phyloP scores from a whole-genome alignment of 2,113 vertebrate species.

The Tachysurus vachellii region DNA sequence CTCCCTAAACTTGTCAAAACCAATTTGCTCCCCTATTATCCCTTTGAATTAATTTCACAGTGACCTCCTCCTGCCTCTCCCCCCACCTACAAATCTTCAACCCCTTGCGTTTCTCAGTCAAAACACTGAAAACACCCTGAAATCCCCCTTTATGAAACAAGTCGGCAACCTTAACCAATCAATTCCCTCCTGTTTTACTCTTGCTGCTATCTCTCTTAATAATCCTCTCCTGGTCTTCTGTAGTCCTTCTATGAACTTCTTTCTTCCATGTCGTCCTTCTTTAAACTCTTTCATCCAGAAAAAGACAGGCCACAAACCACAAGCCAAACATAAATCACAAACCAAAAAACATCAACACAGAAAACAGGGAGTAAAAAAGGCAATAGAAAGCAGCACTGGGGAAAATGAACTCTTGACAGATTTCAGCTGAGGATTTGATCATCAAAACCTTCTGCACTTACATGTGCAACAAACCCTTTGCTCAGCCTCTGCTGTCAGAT shows the following conservation, averaged over 20 bases:
- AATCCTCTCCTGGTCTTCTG: neutral
- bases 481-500: slow-evolving; percentile 21
- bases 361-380: slow-evolving; percentile 49
- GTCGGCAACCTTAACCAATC: neutral
- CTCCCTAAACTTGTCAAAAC: slow-evolving; percentile 81
- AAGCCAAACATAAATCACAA: slow-evolving; percentile 41
- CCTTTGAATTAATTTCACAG: slow-evolving; percentile 74
- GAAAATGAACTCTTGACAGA: slow-evolving; percentile 33
- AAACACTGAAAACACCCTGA: slow-evolving; percentile 72
- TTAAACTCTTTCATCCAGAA: slow-evolving; percentile 41
- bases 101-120: slow-evolving; percentile 64
- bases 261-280: neutral
- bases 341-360: slow-evolving; percentile 8
- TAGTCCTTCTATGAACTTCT: neutral
- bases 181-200: slow-evolving; percentile 25
- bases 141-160: slow-evolving; percentile 60
- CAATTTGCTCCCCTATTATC: slow-evolving; percentile 83
- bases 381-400: slow-evolving; percentile 59
- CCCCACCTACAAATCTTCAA: slow-evolving; percentile 59
- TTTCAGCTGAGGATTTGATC: slow-evolving; percentile 31
- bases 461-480: slow-evolving; percentile 34
- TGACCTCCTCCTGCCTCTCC: slow-evolving; percentile 66
- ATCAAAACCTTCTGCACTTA: slow-evolving; percentile 59
- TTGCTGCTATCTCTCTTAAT: neutral
- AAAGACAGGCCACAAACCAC: slow-evolving; percentile 38